phyloP scores from a whole-genome alignment of 2,888 invertebrate genomes.

The Hypomecis punctinalis region DNA sequence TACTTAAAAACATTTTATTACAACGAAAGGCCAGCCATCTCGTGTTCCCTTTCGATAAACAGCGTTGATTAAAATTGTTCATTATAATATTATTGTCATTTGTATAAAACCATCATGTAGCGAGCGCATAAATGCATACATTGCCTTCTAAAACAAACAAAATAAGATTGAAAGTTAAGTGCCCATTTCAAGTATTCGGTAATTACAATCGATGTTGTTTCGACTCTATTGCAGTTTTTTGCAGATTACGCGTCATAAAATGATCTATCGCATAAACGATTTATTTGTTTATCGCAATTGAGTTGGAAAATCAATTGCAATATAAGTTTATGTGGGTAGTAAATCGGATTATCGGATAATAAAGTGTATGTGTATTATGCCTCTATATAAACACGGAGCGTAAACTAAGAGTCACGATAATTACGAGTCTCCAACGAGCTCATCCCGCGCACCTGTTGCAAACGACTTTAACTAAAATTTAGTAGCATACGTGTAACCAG shows the following conservation, averaged over 20 bases:
- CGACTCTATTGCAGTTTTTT: constrained; percentile 37
- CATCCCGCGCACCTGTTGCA: constrained; percentile 81
- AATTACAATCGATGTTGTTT: constrained; percentile 43
- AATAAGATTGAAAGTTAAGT: constrained; percentile 47
- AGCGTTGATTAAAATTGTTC: constrained; percentile 76
- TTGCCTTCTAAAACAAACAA: constrained; percentile 35
- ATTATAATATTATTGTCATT: constrained; percentile 70
- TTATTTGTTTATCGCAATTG: constrained; percentile 35
- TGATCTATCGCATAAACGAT: constrained; percentile 35
- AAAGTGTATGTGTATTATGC: constrained; percentile 28
- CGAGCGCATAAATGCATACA: constrained; percentile 54
- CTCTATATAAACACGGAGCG: constrained; percentile 43
- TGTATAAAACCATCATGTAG: constrained; percentile 71
- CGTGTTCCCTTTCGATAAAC: constrained; percentile 56
- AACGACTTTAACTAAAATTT: constrained; percentile 81
- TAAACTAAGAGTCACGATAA: constrained; percentile 70
- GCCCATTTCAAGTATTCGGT: constrained; percentile 44
- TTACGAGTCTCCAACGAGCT: constrained; percentile 72
- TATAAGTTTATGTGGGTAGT: constrained; percentile 30
- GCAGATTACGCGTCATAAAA: constrained; percentile 38
- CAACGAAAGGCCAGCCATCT: constrained; percentile 58
- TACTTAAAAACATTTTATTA: constrained; percentile 65
- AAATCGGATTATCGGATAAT: constrained; percentile 35
- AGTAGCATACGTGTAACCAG: constrained; percentile 76
- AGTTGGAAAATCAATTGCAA: constrained; percentile 31